Evolutionary conservation across 2,888 invertebrate species (phyloP).

Genomic region (Parapristionchus giblindavisi): DNA sequence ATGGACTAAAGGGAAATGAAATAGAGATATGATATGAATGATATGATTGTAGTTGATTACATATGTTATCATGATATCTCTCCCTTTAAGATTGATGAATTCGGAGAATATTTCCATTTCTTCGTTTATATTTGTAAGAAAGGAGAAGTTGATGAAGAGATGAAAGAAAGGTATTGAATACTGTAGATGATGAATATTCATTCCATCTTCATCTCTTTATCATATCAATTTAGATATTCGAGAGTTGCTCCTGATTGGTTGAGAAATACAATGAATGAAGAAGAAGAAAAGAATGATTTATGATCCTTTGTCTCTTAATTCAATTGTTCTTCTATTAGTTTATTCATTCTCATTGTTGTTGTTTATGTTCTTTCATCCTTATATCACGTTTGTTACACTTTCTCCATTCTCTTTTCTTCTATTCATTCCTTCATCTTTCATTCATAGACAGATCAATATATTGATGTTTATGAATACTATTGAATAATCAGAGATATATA

Average conservation of each 20-base stretch:
- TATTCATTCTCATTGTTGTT: background rate
- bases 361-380: background rate
- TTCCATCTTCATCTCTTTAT: background rate
- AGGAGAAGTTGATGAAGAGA: conserved; percentile 36
- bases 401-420: background rate
- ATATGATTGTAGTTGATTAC: background rate
- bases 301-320: background rate
- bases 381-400: background rate
- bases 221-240: conserved; percentile 15
- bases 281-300: background rate
- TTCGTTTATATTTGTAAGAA: conserved; percentile 56
- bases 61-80: background rate
- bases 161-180: conserved; percentile 26
- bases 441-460: too few species aligned
- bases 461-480: too few species aligned
- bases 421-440: background rate
- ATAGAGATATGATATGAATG: background rate
- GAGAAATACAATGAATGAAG: conserved; percentile 1
- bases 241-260: conserved; percentile 35
- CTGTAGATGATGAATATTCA: background rate
- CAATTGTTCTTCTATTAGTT: conserved; percentile 1
- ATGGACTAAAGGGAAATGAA: background rate
- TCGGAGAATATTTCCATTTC: conserved; percentile 60
- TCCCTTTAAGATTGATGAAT: conserved; percentile 42
- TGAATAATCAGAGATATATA: too few species aligned